Evolutionary conservation across 2,797 vertebrate species (phyloP), one percentile per base, ranked within the genome.

Genomic region (Allobates femoralis): DNA sequence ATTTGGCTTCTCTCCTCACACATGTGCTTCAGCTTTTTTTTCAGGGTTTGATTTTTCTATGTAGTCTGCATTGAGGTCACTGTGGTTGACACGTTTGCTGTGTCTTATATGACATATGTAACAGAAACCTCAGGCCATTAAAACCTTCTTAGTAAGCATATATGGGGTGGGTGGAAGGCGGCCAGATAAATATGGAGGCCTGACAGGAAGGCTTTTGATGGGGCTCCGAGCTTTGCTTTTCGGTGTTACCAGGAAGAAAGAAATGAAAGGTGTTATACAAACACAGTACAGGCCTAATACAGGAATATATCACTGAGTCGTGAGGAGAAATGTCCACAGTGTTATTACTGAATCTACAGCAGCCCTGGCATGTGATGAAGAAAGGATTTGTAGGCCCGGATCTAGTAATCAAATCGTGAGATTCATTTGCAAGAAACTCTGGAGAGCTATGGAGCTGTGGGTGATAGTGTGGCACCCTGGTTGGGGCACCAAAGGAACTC

Each of bases 241-340:
- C 28, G 4, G 3, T 23, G 11, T 77, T 56, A 11, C 6, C 46
- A 76, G 26, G 51, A 46, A 77, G 28, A 71, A 23, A 41, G 19
- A 71, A 71, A 71, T n/a, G 12, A 41, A 71, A 41, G 34, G 67
- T 71, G 19, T 71, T 41, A 71, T 12, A 71, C 19, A 69, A 62
- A 62, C 60, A 62, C 3, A 7, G 0, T 23, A 62, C 34, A 7
- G 23, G 3, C 18, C 21, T 14, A 50, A 50, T 26, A 74, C n/a
- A n/a, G 46, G 50, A 15, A 74, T 50, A 26, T 26, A 23, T 41
- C 5, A 23, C 28, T 30, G 3, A 66, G 28, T 30, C 3, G 62
- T 28, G 10, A 12, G n/a, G 11, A n/a, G 26, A 66, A 62, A 62
- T 28, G 21, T 62, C 2, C 0, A 26, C 0, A 10, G 23, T n/a